Percentiles rank a stretch among this genome's conserved stretches.
Conservation (phyloP, 2,888 invertebrate species). For the Leptarthrus brevirostris region DNA sequence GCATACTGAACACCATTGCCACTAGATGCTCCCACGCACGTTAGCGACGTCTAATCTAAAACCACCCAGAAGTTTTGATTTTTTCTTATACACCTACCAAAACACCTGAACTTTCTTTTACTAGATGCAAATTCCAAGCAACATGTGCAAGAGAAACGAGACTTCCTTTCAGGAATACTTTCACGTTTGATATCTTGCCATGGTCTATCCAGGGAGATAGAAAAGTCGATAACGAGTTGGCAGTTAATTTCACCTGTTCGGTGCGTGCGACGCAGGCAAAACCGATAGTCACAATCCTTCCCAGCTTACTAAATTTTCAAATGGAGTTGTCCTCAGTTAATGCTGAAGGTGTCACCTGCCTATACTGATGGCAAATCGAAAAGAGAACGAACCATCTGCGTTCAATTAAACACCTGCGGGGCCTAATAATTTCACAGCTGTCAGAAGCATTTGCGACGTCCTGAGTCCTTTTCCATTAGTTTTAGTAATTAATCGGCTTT, state of each 20-base stretch:
- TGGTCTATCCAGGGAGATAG: background rate
- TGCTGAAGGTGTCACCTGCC: slow-evolving; percentile 13
- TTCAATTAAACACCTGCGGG: slow-evolving; percentile 37
- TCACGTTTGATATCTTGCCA: slow-evolving; percentile 6
- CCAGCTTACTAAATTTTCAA: background rate
- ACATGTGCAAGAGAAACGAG: background rate
- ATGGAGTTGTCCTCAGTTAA: background rate
- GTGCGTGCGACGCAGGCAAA: background rate
- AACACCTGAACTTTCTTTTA: too few species aligned
- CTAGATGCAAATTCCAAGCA: background rate
- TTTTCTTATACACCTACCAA: background rate
- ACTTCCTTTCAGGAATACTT: background rate
- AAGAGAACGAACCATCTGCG: slow-evolving; percentile 7
- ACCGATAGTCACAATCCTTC: background rate
- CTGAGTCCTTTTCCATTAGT: slow-evolving; percentile 27
- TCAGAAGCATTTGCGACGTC: slow-evolving; percentile 23
- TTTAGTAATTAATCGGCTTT: slow-evolving; percentile 36
- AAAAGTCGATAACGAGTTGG: background rate
- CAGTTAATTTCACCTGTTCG: slow-evolving; percentile 34
- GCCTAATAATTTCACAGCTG: slow-evolving; percentile 34
- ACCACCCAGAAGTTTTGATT: slow-evolving; percentile 29
- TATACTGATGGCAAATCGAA: background rate
- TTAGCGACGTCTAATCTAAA: too few species aligned
- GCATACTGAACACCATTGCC: background rate
- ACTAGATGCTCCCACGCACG: too few species aligned